phyloP scores from a whole-genome alignment of 2,113 vertebrate genomes.

The Elephantulus edwardii region DNA sequence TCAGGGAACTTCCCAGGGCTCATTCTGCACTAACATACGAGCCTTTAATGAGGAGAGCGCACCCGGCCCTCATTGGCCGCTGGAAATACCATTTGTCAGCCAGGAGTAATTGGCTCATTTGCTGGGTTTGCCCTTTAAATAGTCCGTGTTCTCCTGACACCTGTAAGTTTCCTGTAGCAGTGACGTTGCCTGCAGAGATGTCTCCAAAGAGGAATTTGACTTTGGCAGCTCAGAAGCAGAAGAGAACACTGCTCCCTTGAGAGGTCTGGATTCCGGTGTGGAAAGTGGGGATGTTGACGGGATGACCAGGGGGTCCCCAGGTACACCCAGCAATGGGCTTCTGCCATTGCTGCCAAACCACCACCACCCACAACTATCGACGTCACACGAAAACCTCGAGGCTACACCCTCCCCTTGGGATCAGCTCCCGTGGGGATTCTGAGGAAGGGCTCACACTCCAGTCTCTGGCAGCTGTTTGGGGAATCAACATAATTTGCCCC shows the following conservation, averaged over 20 bases:
- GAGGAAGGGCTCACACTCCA: too few relatives aligned
- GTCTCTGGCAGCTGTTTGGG: too few relatives aligned
- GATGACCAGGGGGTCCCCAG: too few relatives aligned
- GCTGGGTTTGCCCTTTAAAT: slow-evolving; percentile 71
- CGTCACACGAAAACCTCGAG: too few relatives aligned
- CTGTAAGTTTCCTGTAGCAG: slow-evolving; percentile 33
- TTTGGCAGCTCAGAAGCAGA: neutral
- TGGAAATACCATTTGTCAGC: slow-evolving; percentile 60
- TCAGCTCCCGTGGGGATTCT: too few relatives aligned
- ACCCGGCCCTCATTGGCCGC: neutral
- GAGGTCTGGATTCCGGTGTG: too few relatives aligned
- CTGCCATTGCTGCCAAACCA: too few relatives aligned
- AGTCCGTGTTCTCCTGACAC: slow-evolving; percentile 60
- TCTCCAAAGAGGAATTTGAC: slow-evolving; percentile 4
- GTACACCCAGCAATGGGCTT: too few relatives aligned
- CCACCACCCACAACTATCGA: too few relatives aligned
- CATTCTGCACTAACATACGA: slow-evolving; percentile 31
- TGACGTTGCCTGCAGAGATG: slow-evolving; percentile 5
- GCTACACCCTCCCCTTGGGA: too few relatives aligned
- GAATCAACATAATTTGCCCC: too few relatives aligned
- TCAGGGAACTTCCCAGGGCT: slow-evolving; percentile 52
- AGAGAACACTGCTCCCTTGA: neutral
- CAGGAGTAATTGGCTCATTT: slow-evolving; percentile 70
- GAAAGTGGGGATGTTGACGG: too few relatives aligned
- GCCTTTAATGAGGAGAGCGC: slow-evolving; percentile 46